These are phyloP conservation scores for Agrilus cyanescens DNA, from an alignment of 2,888 invertebrate species.

Conservation along the genomic window DNA sequence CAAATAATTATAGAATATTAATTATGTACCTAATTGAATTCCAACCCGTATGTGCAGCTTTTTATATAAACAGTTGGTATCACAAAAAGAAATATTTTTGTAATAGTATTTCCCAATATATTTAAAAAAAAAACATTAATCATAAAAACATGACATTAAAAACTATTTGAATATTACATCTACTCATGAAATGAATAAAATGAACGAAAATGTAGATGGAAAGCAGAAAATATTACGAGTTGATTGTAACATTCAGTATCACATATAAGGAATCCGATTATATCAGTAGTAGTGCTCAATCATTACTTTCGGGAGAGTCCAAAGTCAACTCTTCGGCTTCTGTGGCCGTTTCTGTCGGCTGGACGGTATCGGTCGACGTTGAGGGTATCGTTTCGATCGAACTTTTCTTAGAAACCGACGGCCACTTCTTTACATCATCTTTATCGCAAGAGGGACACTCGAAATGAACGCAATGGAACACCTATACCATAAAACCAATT, in stretches of 20 bases:
- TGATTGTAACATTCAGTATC: neutral
- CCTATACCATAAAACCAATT: conserved; percentile 40
- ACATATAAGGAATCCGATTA: neutral
- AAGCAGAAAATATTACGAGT: neutral
- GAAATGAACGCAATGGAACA: conserved; percentile 96
- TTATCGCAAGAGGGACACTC: conserved; percentile 75
- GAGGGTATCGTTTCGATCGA: conserved; percentile 9
- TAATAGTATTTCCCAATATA: too few species aligned
- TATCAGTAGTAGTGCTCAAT: conserved; percentile 3
- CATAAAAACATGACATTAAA: too few species aligned
- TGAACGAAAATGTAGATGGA: too few species aligned
- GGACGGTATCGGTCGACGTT: conserved; percentile 12
- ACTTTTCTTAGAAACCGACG: conserved; percentile 6
- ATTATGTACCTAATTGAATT: too few species aligned
- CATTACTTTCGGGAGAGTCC: conserved; percentile 8
- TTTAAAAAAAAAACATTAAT: too few species aligned
- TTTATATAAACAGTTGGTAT: too few species aligned
- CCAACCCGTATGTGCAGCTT: too few species aligned
- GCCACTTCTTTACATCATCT: conserved; percentile 21
- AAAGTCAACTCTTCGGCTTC: conserved; percentile 29
- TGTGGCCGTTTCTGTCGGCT: conserved; percentile 30
- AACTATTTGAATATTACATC: too few species aligned
- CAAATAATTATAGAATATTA: too few species aligned
- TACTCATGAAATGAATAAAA: too few species aligned
- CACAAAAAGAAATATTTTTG: too few species aligned